Conservation (phyloP, 2,888 invertebrate genomes). For the Oscheius sp. region DNA sequence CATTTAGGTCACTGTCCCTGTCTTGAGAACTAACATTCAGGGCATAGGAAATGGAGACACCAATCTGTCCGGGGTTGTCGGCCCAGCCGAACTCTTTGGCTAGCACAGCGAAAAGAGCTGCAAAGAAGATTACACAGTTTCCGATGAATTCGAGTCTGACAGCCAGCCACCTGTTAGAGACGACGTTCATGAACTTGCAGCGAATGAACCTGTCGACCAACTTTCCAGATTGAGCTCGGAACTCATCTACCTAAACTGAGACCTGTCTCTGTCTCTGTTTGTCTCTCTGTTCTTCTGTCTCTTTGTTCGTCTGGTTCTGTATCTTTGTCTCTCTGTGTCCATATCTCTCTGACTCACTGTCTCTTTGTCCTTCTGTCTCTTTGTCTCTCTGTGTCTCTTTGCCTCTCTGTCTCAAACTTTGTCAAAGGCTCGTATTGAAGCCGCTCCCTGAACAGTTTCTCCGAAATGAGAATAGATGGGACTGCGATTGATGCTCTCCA, state of each 20-base stretch:
- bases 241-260: conserved; percentile 18
- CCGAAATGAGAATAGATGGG: conserved; percentile 72
- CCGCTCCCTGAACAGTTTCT: conserved; percentile 76
- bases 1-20: neutral
- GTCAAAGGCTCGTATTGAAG: conserved; percentile 73
- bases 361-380: too few relatives aligned
- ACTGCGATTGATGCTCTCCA: conserved; percentile 68
- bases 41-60: conserved; percentile 77
- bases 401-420: conserved; percentile 39
- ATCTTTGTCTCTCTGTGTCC: too few relatives aligned
- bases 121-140: conserved; percentile 88
- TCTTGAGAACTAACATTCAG: conserved; percentile 73
- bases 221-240: conserved; percentile 9
- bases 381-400: neutral
- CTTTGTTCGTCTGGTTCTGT: too few relatives aligned
- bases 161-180: conserved; percentile 83
- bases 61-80: conserved; percentile 76
- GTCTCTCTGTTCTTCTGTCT: too few relatives aligned
- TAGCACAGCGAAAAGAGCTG: conserved; percentile 89
- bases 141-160: conserved; percentile 94
- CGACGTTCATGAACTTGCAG: conserved; percentile 64
- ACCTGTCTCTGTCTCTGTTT: too few relatives aligned
- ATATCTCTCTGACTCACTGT: too few relatives aligned
- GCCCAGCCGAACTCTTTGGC: conserved; percentile 73
- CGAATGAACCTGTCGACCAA: conserved; percentile 50